Base-by-base conservation (phyloP, 2,797 vertebrate genomes). In the Pipistrellus pygmaeus region DNA sequence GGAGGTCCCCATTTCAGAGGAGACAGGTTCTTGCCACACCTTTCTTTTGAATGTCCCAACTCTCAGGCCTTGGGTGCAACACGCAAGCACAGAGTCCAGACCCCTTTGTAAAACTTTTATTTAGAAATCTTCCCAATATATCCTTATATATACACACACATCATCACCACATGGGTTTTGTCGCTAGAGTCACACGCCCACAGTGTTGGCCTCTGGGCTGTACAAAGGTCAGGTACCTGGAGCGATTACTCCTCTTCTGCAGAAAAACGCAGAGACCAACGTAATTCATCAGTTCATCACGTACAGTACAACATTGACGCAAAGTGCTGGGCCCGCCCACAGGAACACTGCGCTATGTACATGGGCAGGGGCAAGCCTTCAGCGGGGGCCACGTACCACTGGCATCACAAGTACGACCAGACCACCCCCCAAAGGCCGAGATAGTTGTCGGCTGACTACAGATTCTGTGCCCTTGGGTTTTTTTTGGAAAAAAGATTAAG, bases 91-190 rank as follows among this genome's bases (percentile, higher is more conserved):
- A 96, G 76, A 2, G 53, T 88, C 78, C 88, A 97, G 60, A 46
- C 46, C 98, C 97, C 95, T 98, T 98, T 98, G 98, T 98, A 98
- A 98, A 98, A 98, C 95, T 98, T 98, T 99, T 98, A 99, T 99
- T 98, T 99, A 99, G 98, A 98, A 99, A 99, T 98, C 98, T 98
- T 98, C 98, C 98, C 97, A 97, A 99, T 99, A 99, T 98, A 99
- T 97, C 98, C 98, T 98, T 98, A 99, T 98, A 98, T 98, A 98
- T 98, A 98, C 98, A 98, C 97, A 98, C 97, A 98, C 96, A 97
- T 98, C 98, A 98, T 98, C 98, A 98, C 98, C 99, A 98, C 98
- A 97, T 71, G 98, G 97, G 97, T 98, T 98, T 98, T 64, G 89
- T 89, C 8, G 97, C 98, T 98, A 98, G 95, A 96, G 93, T 98